Conservation (phyloP, 2,797 vertebrate genomes). For the Hapalemur alaotrensis region DNA sequence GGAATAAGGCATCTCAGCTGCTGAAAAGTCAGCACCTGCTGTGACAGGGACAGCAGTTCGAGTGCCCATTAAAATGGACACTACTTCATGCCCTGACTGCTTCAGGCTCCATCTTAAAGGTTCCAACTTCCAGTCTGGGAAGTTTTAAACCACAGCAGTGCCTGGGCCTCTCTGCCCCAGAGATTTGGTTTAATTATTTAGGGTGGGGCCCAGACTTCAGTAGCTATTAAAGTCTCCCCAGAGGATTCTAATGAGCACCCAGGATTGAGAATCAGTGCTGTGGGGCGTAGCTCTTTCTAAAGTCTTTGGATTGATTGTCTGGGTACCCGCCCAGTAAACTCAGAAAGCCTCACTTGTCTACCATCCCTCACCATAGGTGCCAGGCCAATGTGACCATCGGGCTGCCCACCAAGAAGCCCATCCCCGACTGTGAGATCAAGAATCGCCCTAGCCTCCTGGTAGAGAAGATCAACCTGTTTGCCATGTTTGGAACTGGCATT, state of each 20-base stretch:
- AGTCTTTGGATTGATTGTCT: not conserved
- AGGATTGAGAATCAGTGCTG: not conserved
- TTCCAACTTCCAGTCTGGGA: not conserved
- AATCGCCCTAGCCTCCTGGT: conserved; percentile 97
- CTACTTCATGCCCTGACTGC: not conserved
- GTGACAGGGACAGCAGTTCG: not conserved
- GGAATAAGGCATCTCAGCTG: not conserved
- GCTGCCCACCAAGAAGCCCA: conserved; percentile 95
- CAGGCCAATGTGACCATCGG: conserved; percentile 98
- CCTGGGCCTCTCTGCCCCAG: not conserved
- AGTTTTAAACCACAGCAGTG: not conserved
- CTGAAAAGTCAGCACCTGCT: not conserved
- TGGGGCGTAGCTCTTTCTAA: not conserved
- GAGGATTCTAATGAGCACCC: not conserved
- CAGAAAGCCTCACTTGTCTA: not conserved
- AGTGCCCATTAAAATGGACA: not conserved
- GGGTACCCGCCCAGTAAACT: not conserved
- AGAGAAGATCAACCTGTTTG: conserved; percentile 99
- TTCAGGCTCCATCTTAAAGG: not conserved
- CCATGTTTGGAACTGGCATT: conserved; percentile 98
- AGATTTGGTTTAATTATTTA: not conserved
- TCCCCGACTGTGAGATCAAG: conserved; percentile 97
- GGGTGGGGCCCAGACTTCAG: not conserved
- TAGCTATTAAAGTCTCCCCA: not conserved
- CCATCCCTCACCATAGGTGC: conserved; percentile 85